Evolutionary conservation across 2,797 vertebrate species (phyloP), one percentile per base, ranked within the genome.

Genomic region (Ispidina picta): DNA sequence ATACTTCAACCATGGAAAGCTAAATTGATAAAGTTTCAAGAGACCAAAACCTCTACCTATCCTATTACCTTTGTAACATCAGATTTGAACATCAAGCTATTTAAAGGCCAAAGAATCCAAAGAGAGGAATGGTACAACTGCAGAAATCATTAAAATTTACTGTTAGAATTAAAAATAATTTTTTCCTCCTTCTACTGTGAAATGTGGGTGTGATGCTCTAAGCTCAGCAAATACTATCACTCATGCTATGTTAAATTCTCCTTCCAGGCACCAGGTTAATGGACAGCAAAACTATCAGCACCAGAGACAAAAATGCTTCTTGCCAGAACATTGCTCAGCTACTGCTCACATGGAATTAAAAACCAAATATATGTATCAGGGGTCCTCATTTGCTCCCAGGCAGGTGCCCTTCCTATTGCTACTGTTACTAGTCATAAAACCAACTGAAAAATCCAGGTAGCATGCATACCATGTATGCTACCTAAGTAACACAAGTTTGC

Each of bases 331-430:
- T 28, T 56, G 54, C 11, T 64, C 37, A 78, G 29, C 17, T 49
- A 41, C 23, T 78, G 81, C 54, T 62, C 37, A 69, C 11, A 9
- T 3, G 19, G 21, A 15, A 55, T 48, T 58, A 28, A 69, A 71
- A 66, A 54, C 60, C 58, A 58, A 31, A 1, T 4, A 5, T 19
- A 58, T 0, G 0, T 37, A 76, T n/a, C 35, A 59, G 4, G 16
- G 35, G 6, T 68, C 62, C 33, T 74, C 28, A 25, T 12, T 12
- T 64, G 22, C 25, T 66, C 48, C 1, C 1, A 77, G 13, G 33
- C 41, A 83, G 20, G 22, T 71, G 10, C 16, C 46, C 33, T 70
- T 54, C 56, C 68, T 54, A 46, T 15, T 60, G 41, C 49, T 64
- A 58, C 16, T 5, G 3, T 41, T 37, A 33, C 66, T 16, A 56